Evolutionary conservation across 2,113 vertebrate genomes (phyloP).

Genomic region (rat (Rattus norvegicus)): DNA sequence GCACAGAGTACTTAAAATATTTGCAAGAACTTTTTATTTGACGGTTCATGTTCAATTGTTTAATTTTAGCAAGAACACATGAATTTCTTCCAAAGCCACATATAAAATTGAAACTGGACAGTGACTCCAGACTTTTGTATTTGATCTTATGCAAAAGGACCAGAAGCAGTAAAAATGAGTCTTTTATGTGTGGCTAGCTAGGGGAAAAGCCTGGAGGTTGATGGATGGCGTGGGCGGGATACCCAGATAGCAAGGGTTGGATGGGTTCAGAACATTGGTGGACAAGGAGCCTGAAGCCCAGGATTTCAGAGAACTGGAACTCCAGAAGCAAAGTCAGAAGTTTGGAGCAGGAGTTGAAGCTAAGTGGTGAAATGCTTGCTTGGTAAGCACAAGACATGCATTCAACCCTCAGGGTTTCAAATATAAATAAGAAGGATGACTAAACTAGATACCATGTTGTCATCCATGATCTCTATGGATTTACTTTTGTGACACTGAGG

Average conservation of each 20-base stretch:
- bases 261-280: no score
- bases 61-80: not conserved
- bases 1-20: not conserved
- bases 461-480: fast-evolving
- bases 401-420: not conserved
- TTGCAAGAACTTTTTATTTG: not conserved
- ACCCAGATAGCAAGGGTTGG: not conserved
- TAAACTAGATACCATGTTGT: not conserved
- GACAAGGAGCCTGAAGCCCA: not conserved
- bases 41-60: not conserved
- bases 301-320: no score
- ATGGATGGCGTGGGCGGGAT: not conserved
- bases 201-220: not conserved
- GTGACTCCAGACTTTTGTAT: not conserved
- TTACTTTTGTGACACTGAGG: not conserved
- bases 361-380: not conserved
- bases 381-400: not conserved
- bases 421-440: no score
- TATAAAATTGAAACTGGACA: not conserved
- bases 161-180: not conserved
- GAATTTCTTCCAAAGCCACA: not conserved
- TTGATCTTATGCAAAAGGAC: not conserved
- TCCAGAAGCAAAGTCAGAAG: not conserved
- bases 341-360: no score
- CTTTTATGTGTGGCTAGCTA: not conserved